Evolutionary conservation across 2,888 invertebrate genomes (phyloP), one percentile per base, ranked within the genome.

Genomic region (Meteorus colon): DNA sequence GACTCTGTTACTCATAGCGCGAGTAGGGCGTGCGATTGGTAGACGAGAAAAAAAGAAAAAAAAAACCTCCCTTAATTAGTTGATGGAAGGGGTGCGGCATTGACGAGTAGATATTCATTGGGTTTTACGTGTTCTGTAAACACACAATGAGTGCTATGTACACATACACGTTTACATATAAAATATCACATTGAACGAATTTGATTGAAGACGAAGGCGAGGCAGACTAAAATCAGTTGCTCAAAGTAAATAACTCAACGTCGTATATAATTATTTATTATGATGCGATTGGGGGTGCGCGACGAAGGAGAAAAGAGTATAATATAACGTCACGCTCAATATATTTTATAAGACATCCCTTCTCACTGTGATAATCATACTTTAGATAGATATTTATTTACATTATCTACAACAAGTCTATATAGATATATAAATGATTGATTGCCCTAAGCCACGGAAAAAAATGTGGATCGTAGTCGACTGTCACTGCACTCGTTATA

Each of bases 21-120:
- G 45, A 45, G n/a, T 4, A n/a, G 48, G 19, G 19, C 5, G 5
- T 8, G 10, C 55, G 19, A 19, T 55, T 55, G 55, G 55, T 10
- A 55, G 19, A 55, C 55, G 4, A 48, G 48, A 3, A 45, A 45
- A 48, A 48, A 34, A 1, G n/a, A 41, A 59, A 24, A 59, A 59
- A 59, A n/a, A 27, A 59, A 59, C n/a, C 59, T 24, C n/a, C 31
- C n/a, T 63, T 86, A 87, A 87, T 87, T 87, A 87, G 86, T 81
- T 86, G 86, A 87, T 87, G 85, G 82, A 80, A 76, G 80, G 84
- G 87, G 87, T 81, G 86, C 81, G 86, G 84, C 76, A 75, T 75
- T 62, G 78, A 31, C 31, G 29, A 10, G 31, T 68, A 74, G 67
- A 71, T 79, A 77, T 74, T 70, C 41, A 66, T 76, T 60, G 37